A percentile compares a stretch with the other conserved stretches of the same genome.
These are phyloP conservation scores for Diplogasteroides magnus DNA, from an alignment of 1,140 invertebrate species.

Conservation along the genomic window DNA sequence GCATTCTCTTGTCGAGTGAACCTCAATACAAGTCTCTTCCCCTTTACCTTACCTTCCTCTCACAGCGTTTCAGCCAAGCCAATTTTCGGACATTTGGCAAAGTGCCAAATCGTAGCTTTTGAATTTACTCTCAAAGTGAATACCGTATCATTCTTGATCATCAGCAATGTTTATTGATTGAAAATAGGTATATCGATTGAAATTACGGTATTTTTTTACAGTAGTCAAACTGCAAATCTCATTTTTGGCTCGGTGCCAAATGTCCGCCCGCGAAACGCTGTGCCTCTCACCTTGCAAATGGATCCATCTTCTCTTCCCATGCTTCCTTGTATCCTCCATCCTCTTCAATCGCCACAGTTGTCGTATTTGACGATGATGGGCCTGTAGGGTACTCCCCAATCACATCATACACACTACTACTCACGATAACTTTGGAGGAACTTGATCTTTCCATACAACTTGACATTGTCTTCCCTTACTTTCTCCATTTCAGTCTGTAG, in stretches of 20 bases:
- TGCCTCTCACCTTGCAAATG: not conserved
- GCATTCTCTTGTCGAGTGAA: slow-evolving; percentile 4
- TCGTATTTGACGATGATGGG: not conserved
- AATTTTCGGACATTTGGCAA: not conserved
- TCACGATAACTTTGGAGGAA: slow-evolving; percentile 16
- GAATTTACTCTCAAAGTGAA: not conserved
- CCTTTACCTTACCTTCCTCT: not conserved
- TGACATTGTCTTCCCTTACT: slow-evolving; percentile 21
- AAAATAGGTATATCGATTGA: not conserved
- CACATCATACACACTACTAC: not conserved
- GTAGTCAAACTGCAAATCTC: not conserved
- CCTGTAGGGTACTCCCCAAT: not conserved
- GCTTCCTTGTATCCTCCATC: not conserved
- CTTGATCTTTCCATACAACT: slow-evolving; percentile 18
- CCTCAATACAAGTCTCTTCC: not conserved
- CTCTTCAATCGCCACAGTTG: not conserved
- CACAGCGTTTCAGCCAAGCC: not conserved
- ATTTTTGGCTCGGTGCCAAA: not conserved
- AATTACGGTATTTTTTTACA: not conserved
- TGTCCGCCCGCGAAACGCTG: not conserved
- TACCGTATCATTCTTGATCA: too few relatives aligned
- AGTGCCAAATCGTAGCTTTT: not conserved
- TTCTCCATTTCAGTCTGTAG: slow-evolving; percentile 22
- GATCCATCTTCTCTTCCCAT: not conserved
- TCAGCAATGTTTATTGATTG: too few relatives aligned